Evolutionary conservation across 2,888 invertebrate species (phyloP).

Genomic region (Erebia aethiops): DNA sequence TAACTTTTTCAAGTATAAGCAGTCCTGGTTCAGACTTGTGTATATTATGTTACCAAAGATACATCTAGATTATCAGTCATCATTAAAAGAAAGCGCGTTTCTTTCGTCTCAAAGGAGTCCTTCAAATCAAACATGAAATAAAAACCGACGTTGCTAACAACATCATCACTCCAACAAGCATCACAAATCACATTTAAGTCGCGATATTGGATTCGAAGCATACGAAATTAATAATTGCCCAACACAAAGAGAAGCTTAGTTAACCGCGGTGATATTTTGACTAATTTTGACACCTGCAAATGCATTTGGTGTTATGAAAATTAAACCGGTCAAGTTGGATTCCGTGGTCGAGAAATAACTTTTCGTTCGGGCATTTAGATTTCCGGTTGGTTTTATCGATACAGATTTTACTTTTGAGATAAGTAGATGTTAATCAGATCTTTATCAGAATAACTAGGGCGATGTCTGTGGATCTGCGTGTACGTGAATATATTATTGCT

Average conservation of each 20-base stretch:
- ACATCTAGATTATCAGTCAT: conserved; percentile 21
- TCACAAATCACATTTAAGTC: conserved; percentile 69
- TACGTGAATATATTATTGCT: neutral
- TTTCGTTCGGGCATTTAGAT: conserved; percentile 23
- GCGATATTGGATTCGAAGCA: conserved; percentile 73
- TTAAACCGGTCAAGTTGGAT: conserved; percentile 35
- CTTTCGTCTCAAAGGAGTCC: conserved; percentile 55
- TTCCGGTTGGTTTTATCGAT: conserved; percentile 23
- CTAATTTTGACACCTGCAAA: conserved; percentile 57
- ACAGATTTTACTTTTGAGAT: conserved; percentile 18
- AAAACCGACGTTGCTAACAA: conserved; percentile 71
- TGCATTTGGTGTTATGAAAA: conserved; percentile 34
- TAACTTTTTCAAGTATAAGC: neutral
- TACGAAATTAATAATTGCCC: conserved; percentile 77
- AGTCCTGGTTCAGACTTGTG: neutral
- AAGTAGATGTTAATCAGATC: conserved; percentile 13
- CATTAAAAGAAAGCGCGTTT: conserved; percentile 29
- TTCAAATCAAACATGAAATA: conserved; percentile 65
- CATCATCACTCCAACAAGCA: conserved; percentile 71
- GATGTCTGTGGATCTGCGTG: neutral
- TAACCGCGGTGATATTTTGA: conserved; percentile 48
- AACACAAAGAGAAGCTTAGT: conserved; percentile 55
- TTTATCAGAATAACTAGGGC: conserved; percentile 11
- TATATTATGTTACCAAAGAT: neutral
- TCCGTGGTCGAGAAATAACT: conserved; percentile 23